These are phyloP conservation scores for Mycteria americana DNA, from an alignment of 2,797 vertebrate species.

Conservation along the genomic window DNA sequence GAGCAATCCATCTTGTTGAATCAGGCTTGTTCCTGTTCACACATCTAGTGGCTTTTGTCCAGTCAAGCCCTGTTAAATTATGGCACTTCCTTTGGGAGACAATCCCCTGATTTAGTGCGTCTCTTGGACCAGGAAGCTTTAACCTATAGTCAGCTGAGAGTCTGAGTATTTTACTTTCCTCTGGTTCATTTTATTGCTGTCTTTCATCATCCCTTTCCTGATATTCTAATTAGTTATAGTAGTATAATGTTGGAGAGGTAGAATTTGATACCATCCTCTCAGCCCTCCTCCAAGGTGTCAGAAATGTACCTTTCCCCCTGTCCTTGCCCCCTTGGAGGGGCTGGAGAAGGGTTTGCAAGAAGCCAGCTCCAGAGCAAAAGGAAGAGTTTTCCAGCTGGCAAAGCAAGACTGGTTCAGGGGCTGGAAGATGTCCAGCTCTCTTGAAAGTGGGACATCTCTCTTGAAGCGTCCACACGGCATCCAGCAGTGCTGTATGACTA, in stretches of 20 bases:
- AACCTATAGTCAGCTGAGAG: conserved; percentile 21
- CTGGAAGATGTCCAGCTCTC: conserved; percentile 2
- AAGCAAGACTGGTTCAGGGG: background rate
- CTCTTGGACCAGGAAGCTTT: conserved; percentile 18
- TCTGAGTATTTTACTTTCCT: background rate
- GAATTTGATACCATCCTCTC: background rate
- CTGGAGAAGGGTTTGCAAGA: background rate
- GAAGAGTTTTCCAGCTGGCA: conserved; percentile 6
- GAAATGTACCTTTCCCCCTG: background rate
- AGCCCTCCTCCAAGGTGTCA: background rate
- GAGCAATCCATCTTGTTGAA: conserved; percentile 65
- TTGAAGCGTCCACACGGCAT: background rate
- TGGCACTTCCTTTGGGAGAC: conserved; percentile 59
- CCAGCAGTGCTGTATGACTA: background rate
- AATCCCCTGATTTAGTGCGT: conserved; percentile 43
- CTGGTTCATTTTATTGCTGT: background rate
- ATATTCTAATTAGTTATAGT: background rate
- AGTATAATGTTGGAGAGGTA: background rate
- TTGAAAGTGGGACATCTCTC: background rate
- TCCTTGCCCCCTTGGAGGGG: fast-evolving
- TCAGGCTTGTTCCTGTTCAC: conserved; percentile 57
- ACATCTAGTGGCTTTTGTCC: conserved; percentile 62
- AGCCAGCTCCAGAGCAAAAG: background rate
- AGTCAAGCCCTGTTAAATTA: conserved; percentile 34
- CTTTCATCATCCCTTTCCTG: background rate